Percentiles rank a stretch among this genome's conserved stretches.
phyloP scores from a whole-genome alignment of 2,113 vertebrate genomes.

The Nymphicus hollandicus region DNA sequence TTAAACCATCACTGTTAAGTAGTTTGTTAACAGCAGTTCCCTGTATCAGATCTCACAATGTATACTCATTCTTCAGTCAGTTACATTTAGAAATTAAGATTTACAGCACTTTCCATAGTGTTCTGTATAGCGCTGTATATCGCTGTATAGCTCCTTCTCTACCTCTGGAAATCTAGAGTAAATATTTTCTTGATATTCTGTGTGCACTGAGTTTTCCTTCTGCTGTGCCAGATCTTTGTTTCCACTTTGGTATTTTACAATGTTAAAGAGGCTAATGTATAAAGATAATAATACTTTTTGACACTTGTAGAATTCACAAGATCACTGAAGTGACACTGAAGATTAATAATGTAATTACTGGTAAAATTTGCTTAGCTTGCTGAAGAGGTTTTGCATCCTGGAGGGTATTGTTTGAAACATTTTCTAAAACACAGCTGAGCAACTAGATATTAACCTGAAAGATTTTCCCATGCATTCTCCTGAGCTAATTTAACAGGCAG shows the following conservation, averaged over 20 bases:
- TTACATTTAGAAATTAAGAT: not conserved
- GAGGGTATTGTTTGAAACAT: not conserved
- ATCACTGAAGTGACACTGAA: not conserved
- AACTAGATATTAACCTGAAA: not conserved
- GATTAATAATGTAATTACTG: conserved; percentile 38
- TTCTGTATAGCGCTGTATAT: not conserved
- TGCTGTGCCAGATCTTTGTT: not conserved
- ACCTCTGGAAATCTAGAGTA: not conserved
- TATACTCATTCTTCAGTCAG: not conserved
- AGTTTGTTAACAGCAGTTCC: not conserved
- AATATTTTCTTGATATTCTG: not conserved
- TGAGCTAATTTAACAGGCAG: conserved; percentile 13
- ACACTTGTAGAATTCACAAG: not conserved
- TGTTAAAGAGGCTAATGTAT: not conserved
- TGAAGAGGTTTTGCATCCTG: conserved; percentile 8
- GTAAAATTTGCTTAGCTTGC: conserved; percentile 42
- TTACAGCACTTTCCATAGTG: not conserved
- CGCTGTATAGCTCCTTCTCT: not conserved
- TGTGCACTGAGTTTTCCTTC: not conserved
- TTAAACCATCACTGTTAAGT: not conserved
- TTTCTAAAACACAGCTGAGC: not conserved
- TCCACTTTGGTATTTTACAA: not conserved
- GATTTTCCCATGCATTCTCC: conserved; percentile 48
- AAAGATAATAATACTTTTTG: not conserved
- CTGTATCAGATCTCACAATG: not conserved